phyloP scores from a whole-genome alignment of 1,140 invertebrate genomes.

The Agraylea sexmaculata region DNA sequence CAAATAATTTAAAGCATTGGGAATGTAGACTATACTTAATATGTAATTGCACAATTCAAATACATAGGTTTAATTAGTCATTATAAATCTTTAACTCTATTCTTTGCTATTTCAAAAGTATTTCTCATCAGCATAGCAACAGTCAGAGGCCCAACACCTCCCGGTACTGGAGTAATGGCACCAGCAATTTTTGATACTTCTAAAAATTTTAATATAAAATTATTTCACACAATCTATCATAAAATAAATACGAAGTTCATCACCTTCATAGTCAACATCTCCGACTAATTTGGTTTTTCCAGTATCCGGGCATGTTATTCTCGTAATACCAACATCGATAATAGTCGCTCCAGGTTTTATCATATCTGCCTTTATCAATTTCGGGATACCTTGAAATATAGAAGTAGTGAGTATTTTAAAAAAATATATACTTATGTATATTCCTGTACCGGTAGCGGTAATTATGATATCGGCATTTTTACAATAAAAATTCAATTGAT shows the following conservation, averaged over 20 bases:
- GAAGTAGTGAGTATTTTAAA: slow-evolving; percentile 6
- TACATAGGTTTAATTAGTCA: no score
- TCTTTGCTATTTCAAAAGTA: slow-evolving; percentile 58
- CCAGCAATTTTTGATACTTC: slow-evolving; percentile 63
- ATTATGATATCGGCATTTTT: slow-evolving; percentile 73
- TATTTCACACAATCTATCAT: not conserved
- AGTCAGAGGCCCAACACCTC: slow-evolving; percentile 83
- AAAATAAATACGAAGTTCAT: slow-evolving; percentile 6
- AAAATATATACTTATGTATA: not conserved
- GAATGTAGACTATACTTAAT: no score
- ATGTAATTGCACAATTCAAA: no score
- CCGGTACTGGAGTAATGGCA: slow-evolving; percentile 75
- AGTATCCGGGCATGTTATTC: slow-evolving; percentile 47
- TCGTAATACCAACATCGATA: slow-evolving; percentile 80
- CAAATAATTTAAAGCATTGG: no score
- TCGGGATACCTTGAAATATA: slow-evolving; percentile 51
- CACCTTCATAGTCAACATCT: slow-evolving; percentile 76
- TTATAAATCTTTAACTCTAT: no score
- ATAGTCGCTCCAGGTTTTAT: slow-evolving; percentile 78
- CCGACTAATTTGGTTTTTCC: slow-evolving; percentile 69
- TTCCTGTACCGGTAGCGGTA: slow-evolving; percentile 52
- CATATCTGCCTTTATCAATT: slow-evolving; percentile 73
- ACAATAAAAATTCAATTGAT: slow-evolving; percentile 55
- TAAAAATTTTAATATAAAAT: slow-evolving; percentile 29
- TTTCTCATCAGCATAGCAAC: slow-evolving; percentile 83